phyloP scores from a whole-genome alignment of 2,797 vertebrate genomes.

The Gastrophryne carolinensis region DNA sequence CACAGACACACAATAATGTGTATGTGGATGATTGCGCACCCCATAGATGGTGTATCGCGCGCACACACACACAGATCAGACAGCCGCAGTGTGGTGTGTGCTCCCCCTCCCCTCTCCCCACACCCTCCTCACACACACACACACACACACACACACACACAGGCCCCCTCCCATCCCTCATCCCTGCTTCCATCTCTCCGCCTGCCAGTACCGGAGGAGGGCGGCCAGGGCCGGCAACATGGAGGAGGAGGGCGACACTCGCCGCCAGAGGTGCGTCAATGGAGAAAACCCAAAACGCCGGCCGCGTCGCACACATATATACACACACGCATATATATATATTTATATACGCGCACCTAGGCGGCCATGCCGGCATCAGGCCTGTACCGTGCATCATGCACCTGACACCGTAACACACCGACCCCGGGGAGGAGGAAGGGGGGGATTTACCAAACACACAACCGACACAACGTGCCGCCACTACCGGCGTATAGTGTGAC shows the following conservation, averaged over 20 bases:
- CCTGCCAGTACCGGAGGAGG: too few species aligned
- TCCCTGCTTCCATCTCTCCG: constrained; percentile 33
- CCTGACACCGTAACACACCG: background rate
- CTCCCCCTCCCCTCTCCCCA: constrained; percentile 18
- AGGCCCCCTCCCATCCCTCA: constrained; percentile 11
- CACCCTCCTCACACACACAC: background rate
- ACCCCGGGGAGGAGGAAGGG: background rate
- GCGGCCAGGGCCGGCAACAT: constrained; percentile 21
- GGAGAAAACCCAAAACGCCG: background rate
- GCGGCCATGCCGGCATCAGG: background rate
- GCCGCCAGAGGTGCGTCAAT: background rate
- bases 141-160: background rate
- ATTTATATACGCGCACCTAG: background rate
- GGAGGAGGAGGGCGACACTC: background rate
- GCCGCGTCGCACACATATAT: background rate
- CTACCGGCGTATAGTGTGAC: too few species aligned
- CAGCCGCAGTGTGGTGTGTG: background rate
- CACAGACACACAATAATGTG: too few species aligned
- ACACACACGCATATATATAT: background rate
- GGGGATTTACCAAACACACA: too few species aligned
- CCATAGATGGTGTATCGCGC: background rate
- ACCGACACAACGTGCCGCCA: too few species aligned
- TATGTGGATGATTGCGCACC: too few species aligned
- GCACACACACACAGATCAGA: background rate
- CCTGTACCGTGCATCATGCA: background rate